Percentiles rank a stretch among this genome's conserved stretches.
phyloP scores from a whole-genome alignment of 2,888 invertebrate genomes.

The Plutella xylostella region DNA sequence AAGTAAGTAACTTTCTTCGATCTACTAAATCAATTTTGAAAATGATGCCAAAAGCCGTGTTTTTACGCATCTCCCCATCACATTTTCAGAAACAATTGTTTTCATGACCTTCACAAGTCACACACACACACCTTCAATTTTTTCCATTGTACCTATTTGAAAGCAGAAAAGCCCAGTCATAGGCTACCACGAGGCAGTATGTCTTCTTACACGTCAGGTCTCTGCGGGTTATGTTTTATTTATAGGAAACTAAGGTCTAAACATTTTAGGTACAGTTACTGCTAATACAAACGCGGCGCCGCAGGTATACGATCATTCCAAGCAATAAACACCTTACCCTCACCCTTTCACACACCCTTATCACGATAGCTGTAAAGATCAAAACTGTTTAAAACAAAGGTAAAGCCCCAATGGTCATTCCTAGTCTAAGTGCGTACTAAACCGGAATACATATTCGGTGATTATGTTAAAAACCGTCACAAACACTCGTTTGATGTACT shows the following conservation, averaged over 20 bases:
- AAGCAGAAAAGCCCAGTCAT: not conserved
- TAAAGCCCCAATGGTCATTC: slow-evolving; percentile 3
- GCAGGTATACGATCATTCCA: slow-evolving; percentile 33
- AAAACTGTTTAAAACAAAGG: slow-evolving; percentile 19
- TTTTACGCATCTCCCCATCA: no score
- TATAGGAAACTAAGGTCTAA: slow-evolving; percentile 23
- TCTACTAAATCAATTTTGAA: no score
- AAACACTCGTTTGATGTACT: slow-evolving; percentile 12
- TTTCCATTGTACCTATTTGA: no score
- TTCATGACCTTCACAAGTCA: no score
- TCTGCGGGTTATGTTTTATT: slow-evolving; percentile 4
- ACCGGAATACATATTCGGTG: slow-evolving; percentile 58
- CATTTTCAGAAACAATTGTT: no score
- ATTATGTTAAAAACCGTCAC: slow-evolving; percentile 56
- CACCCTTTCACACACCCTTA: slow-evolving; percentile 22
- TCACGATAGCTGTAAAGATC: slow-evolving; percentile 22
- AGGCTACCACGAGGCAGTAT: no score
- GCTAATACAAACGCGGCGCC: slow-evolving; percentile 29
- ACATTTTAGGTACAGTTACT: slow-evolving; percentile 22
- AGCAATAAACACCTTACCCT: slow-evolving; percentile 21
- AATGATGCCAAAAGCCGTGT: no score
- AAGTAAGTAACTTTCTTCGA: no score
- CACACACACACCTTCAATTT: no score
- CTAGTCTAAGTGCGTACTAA: slow-evolving; percentile 31
- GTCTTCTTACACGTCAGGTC: no score